Base-by-base conservation (phyloP, 2,888 invertebrate genomes). In the Clepsis dumicolana region DNA sequence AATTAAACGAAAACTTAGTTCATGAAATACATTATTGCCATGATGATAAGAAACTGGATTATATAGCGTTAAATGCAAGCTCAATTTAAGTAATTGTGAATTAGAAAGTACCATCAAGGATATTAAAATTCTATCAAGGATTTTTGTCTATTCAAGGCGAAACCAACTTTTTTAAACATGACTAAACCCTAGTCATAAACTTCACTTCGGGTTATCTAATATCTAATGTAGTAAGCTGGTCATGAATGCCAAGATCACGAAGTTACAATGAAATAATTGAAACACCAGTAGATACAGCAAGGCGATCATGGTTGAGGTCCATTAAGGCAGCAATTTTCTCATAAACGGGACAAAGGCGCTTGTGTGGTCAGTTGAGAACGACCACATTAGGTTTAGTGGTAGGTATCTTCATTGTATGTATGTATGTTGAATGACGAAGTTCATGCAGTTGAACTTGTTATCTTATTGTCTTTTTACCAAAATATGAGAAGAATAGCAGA, bases 361-460 rank as follows among this genome's bases (percentile, higher is more conserved):
- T 44, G 27, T 62, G 57, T 63, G 56, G 62, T 35, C 62, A 63
- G 62, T 27, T 25, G 16, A 59, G 54, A 52, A 27, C 48, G 48
- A 50, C 53, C 54, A 44, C 61, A 56, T 66, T 48, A 57, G 35
- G 4, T 4, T 38, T 18, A 56, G 54, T 38, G 8, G 27, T 24
- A 70, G 8, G 27, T 24, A 70, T 65, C 44, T 66, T 54, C 68
- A 60, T 41, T 70, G 62, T 25, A 66, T 69, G 24, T 64, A 29
- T 35, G 14, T 32, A 29, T 14, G 56, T 44, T 52, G 35, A 5
- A 54, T 18, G 54, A 21, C 48, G 3, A 48, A 3, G 12, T 48
- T 21, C 48, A 21, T 48, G 2, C 12, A 35, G 32, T 24, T 56
- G 2, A 0, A 35, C 35, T 18, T 56, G 16, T 56, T 56, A 4